Evolutionary conservation across 2,797 vertebrate genomes (phyloP).

Genomic region (Saguinus oedipus): DNA sequence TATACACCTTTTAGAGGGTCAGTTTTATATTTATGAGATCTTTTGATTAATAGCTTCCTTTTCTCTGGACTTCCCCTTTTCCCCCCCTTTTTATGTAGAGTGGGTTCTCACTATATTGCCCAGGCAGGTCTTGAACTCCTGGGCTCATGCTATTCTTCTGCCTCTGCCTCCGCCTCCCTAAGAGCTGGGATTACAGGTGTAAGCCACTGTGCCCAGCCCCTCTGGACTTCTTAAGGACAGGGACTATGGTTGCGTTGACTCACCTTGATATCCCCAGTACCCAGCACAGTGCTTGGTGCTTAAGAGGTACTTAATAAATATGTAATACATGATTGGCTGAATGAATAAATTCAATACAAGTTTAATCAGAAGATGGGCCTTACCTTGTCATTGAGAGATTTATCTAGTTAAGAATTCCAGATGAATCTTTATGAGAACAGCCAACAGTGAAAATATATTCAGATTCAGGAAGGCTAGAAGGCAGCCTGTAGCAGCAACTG

Average conservation of each 20-base stretch:
- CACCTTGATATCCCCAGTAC: not conserved
- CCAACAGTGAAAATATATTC: not conserved
- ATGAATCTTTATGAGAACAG: not conserved
- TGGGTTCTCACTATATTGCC: not conserved
- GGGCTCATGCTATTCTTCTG: not conserved
- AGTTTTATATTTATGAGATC: not conserved
- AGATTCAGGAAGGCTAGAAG: not conserved
- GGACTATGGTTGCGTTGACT: not conserved
- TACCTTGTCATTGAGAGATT: not conserved
- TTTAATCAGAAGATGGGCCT: not conserved
- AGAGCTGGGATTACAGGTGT: not conserved
- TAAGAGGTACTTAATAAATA: not conserved
- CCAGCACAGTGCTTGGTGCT: not conserved
- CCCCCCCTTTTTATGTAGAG: accelerated
- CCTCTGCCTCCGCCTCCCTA: not conserved
- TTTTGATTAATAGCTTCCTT: not conserved
- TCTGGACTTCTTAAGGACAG: not conserved
- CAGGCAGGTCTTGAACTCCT: not conserved
- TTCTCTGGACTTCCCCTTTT: not conserved
- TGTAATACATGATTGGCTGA: not conserved
- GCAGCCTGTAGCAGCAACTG: not conserved
- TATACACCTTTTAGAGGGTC: not conserved
- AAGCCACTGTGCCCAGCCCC: not conserved
- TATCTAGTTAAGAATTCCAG: conserved; percentile 21
- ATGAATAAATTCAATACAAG: not conserved